A percentile compares a stretch with the other conserved stretches of the same genome.
Evolutionary conservation across 2,797 vertebrate genomes (phyloP).

Genomic region (Holocentrus rufus): DNA sequence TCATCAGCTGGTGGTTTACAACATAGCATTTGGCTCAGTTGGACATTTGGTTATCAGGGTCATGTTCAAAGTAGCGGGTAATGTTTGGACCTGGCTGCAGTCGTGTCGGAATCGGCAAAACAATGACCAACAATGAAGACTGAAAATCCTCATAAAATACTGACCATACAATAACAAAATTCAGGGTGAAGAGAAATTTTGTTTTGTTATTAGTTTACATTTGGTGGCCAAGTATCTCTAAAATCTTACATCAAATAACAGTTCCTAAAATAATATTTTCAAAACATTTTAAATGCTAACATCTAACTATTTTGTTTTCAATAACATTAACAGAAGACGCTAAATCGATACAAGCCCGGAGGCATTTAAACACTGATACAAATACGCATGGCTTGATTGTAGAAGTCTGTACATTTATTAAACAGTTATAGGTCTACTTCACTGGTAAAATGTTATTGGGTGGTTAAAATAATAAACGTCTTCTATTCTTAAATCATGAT

Average conservation of each 20-base stretch:
- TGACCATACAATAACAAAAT: neutral
- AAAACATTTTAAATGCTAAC: no score
- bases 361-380: conserved; percentile 2
- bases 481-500: conserved; percentile 16
- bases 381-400: conserved; percentile 8
- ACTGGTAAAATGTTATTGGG: conserved; percentile 13
- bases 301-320: neutral
- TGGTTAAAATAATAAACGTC: conserved; percentile 18
- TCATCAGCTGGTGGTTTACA: conserved; percentile 74
- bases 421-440: conserved; percentile 5
- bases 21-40: conserved; percentile 68
- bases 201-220: no score
- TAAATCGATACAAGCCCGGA: neutral
- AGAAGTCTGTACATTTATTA: neutral
- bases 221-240: no score
- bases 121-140: conserved; percentile 4
- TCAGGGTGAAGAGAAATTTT: neutral
- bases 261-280: no score
- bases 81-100: conserved; percentile 60
- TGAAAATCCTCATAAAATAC: neutral
- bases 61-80: conserved; percentile 81
- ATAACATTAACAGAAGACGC: conserved; percentile 10
- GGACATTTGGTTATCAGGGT: conserved; percentile 81
- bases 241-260: no score
- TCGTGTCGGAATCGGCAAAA: conserved; percentile 15